phyloP scores from a whole-genome alignment of 2,113 vertebrate species.

The Symphodus melops region DNA sequence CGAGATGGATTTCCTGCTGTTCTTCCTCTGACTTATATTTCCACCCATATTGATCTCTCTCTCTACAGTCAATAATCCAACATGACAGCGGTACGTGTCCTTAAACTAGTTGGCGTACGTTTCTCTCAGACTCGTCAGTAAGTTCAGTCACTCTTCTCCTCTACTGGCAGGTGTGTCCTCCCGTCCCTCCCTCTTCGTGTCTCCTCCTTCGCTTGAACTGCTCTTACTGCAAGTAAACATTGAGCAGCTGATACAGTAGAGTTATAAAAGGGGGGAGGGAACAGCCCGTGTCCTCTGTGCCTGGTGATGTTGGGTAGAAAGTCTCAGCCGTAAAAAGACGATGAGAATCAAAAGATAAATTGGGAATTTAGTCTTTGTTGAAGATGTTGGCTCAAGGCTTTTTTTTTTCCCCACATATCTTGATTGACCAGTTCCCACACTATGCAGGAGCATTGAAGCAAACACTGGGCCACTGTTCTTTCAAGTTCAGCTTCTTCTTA shows the following conservation, averaged over 20 bases:
- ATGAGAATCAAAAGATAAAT: conserved; percentile 62
- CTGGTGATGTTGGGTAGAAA: conserved; percentile 22
- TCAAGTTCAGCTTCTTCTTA: conserved; percentile 28
- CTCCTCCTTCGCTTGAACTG: conserved; percentile 50
- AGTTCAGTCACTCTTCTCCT: not conserved
- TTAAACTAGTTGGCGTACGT: conserved; percentile 9
- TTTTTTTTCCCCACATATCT: conserved; percentile 30
- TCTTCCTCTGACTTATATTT: conserved; percentile 65
- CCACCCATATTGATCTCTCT: conserved; percentile 65
- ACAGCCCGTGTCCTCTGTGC: not conserved
- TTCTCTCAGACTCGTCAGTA: not conserved
- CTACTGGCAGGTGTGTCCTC: conserved; percentile 50
- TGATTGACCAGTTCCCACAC: conserved; percentile 56
- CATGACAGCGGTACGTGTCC: not conserved
- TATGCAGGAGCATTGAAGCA: not conserved
- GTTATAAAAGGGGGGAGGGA: conserved; percentile 40
- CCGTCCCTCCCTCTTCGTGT: conserved; percentile 32
- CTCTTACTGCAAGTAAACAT: conserved; percentile 13
- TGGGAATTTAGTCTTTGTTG: conserved; percentile 7
- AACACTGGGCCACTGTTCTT: conserved; percentile 51
- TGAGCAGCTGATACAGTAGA: conserved; percentile 11
- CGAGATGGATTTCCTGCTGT: conserved; percentile 29
- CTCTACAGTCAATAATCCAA: not conserved
- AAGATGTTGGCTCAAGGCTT: conserved; percentile 30
- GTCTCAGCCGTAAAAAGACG: conserved; percentile 37